Percentiles rank a stretch among this genome's conserved stretches.
Conservation (phyloP, 2,888 invertebrate genomes). For the Rhogogaster chlorosoma region DNA sequence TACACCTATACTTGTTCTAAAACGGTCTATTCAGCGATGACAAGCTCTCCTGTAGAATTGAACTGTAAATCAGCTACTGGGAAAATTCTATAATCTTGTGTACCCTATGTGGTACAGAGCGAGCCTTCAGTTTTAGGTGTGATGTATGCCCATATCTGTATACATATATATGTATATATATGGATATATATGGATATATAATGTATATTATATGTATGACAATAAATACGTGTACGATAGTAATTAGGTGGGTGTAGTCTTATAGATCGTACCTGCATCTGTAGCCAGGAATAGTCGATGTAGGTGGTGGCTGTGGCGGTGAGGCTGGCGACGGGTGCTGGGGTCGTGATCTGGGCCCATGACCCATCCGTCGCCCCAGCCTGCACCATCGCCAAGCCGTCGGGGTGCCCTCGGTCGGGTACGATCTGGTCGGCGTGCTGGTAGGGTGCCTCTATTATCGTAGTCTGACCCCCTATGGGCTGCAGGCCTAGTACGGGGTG, state of each 20-base stretch:
- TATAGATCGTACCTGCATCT: slow-evolving; percentile 71
- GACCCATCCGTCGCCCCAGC: slow-evolving; percentile 55
- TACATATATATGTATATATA: background rate
- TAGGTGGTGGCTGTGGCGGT: slow-evolving; percentile 71
- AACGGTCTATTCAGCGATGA: too few species aligned
- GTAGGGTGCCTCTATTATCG: slow-evolving; percentile 67
- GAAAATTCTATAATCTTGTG: background rate
- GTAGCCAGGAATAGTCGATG: slow-evolving; percentile 76
- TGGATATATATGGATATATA: too few species aligned
- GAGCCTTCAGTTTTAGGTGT: background rate
- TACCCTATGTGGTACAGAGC: background rate
- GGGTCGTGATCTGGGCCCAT: slow-evolving; percentile 63
- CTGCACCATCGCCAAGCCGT: slow-evolving; percentile 48
- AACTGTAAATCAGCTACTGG: background rate
- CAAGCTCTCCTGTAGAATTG: background rate
- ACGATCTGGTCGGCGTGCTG: slow-evolving; percentile 77
- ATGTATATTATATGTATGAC: too few species aligned
- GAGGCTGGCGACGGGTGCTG: slow-evolving; percentile 55
- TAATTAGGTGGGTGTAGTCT: background rate
- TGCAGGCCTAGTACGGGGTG: slow-evolving; percentile 60
- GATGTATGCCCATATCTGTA: background rate
- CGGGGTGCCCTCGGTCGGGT: slow-evolving; percentile 73
- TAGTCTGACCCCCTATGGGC: slow-evolving; percentile 68
- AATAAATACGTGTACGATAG: background rate
- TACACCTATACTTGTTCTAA: too few species aligned